These are phyloP conservation scores for Microcebus ravelobensis DNA, from an alignment of 2,113 vertebrate species.

Conservation along the genomic window DNA sequence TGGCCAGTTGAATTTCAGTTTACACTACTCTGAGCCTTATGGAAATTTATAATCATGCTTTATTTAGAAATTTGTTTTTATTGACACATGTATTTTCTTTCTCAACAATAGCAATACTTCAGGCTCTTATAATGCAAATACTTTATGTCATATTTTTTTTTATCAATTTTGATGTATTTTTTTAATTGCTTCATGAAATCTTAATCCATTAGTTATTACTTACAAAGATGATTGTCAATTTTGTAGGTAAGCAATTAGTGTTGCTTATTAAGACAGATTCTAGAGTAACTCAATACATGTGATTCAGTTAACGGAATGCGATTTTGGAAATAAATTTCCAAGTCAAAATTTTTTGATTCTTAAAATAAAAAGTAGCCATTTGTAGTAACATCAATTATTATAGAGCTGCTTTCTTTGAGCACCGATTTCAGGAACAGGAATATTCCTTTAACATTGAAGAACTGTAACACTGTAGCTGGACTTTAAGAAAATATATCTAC, in stretches of 20 bases:
- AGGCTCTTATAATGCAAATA: background rate
- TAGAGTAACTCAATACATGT: background rate
- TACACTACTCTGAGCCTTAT: background rate
- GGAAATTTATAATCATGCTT: background rate
- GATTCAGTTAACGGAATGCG: background rate
- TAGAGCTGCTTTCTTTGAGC: conserved; percentile 43
- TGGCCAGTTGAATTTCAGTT: background rate
- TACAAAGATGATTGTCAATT: background rate
- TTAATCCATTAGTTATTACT: background rate
- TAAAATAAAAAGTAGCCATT: background rate
- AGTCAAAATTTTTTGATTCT: background rate
- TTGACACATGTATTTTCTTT: background rate
- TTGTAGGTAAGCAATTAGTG: no score
- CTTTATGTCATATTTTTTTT: background rate
- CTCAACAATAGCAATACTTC: background rate
- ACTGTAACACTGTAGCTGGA: conserved; percentile 47
- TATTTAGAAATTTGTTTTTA: background rate
- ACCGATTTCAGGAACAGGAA: conserved; percentile 60
- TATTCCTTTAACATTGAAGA: background rate
- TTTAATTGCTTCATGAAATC: background rate
- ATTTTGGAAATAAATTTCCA: conserved; percentile 22
- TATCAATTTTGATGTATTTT: background rate
- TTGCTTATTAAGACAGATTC: background rate
- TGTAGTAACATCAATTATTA: background rate
- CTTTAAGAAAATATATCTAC: conserved; percentile 53